phyloP scores from a whole-genome alignment of 2,113 vertebrate species.

The Protobothrops mucrosquamatus region DNA sequence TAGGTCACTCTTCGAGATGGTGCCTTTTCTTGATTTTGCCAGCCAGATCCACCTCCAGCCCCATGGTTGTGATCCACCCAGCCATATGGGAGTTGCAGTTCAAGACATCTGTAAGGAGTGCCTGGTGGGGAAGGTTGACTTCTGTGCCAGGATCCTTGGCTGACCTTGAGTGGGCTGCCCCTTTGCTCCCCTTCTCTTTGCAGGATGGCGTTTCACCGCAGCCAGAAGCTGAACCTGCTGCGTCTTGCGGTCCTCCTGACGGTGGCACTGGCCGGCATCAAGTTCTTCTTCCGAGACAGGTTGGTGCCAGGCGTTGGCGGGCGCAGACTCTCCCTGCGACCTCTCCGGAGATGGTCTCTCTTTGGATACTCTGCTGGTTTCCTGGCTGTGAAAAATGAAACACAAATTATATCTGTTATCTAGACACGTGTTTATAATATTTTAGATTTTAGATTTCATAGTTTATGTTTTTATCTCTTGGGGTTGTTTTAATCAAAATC shows the following conservation, averaged over 20 bases:
- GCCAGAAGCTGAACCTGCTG: constrained; percentile 61
- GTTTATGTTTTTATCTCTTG: neutral
- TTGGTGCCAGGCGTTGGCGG: constrained; percentile 40
- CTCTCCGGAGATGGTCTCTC: neutral
- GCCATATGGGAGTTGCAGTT: neutral
- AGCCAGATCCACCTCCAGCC: neutral
- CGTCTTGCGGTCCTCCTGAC: constrained; percentile 58
- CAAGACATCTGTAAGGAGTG: neutral
- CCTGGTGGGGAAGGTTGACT: neutral
- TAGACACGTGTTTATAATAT: neutral
- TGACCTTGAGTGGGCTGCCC: neutral
- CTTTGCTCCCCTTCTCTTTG: neutral
- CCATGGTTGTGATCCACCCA: neutral
- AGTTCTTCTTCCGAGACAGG: constrained; percentile 64
- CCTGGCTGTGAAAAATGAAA: neutral
- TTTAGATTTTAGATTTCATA: neutral
- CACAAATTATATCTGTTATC: neutral
- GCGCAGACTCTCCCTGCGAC: neutral
- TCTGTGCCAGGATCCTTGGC: neutral
- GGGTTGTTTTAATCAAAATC: neutral
- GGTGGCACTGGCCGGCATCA: constrained; percentile 56
- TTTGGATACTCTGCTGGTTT: neutral
- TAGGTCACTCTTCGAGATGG: neutral
- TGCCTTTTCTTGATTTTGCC: neutral
- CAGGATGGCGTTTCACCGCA: constrained; percentile 61